Conservation (phyloP, 1,140 invertebrate genomes). For the Drosophila lacertosa region DNA sequence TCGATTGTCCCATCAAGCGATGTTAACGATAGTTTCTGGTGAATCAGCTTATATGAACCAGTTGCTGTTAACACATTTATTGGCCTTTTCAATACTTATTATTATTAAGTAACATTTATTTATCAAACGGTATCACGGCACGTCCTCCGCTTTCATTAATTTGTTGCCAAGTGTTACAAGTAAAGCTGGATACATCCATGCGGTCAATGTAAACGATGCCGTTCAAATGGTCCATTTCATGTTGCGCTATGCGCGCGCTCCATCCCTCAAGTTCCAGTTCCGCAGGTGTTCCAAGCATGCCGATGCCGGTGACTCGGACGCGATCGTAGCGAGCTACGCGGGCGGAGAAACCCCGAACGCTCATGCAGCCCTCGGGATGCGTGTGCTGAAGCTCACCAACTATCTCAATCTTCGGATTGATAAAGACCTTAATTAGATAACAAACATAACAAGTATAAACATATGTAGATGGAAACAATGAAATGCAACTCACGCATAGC, state of each 20-base stretch:
- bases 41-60: background rate
- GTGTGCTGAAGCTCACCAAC: conserved; percentile 86
- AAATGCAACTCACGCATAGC: conserved; percentile 85
- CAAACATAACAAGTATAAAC: background rate
- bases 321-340: conserved; percentile 88
- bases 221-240: conserved; percentile 92
- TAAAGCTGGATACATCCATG: conserved; percentile 86
- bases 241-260: conserved; percentile 90
- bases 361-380: conserved; percentile 89
- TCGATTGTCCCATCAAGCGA: conserved; percentile 2
- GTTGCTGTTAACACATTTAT: background rate
- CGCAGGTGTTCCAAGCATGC: conserved; percentile 86
- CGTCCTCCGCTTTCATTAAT: conserved; percentile 56
- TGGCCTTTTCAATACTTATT: background rate
- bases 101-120: conserved; percentile 20
- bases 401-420: conserved; percentile 90
- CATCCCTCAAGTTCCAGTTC: conserved; percentile 87
- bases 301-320: conserved; percentile 87
- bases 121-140: conserved; percentile 57
- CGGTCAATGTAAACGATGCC: conserved; percentile 89
- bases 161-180: conserved; percentile 51
- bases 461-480: background rate
- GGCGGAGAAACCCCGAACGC: conserved; percentile 88
- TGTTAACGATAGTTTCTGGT: conserved; percentile 1
- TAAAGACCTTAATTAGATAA: conserved; percentile 86